Conservation (phyloP, 2,113 vertebrate species). For the Eudyptes chrysolophus region DNA sequence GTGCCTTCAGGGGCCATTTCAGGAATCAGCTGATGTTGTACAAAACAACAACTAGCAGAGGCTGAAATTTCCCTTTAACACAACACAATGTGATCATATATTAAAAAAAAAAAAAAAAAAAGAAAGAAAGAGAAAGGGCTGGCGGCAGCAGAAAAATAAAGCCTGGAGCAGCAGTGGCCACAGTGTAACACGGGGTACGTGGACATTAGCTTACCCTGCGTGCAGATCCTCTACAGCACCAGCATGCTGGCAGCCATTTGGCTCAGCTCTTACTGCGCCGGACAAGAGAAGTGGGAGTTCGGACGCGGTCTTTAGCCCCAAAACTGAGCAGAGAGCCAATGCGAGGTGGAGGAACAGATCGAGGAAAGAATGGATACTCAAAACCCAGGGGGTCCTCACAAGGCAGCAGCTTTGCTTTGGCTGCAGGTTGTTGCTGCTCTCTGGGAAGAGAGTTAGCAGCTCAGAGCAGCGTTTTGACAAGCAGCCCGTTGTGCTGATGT, state of each 20-base stretch:
- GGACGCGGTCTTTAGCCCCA: neutral
- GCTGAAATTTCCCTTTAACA: neutral
- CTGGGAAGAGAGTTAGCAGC: neutral
- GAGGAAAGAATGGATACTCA: neutral
- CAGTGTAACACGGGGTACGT: accelerated
- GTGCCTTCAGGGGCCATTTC: neutral
- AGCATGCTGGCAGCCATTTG: neutral
- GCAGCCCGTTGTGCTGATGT: neutral
- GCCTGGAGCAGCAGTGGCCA: neutral
- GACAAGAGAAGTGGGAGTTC: neutral
- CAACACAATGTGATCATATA: neutral
- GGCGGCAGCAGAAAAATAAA: neutral
- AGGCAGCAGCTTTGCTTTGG: neutral
- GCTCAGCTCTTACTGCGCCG: neutral
- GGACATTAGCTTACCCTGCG: neutral
- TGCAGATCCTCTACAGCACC: neutral
- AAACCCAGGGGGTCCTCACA: neutral
- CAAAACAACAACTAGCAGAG: neutral
- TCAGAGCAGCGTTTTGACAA: neutral
- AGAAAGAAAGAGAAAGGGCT: neutral
- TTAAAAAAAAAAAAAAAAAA: no score
- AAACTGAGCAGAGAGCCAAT: neutral
- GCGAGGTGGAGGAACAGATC: neutral
- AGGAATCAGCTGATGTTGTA: neutral
- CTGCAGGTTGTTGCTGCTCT: neutral